These are phyloP conservation scores for Lobophora halterata DNA, from an alignment of 2,888 invertebrate genomes.

Conservation along the genomic window DNA sequence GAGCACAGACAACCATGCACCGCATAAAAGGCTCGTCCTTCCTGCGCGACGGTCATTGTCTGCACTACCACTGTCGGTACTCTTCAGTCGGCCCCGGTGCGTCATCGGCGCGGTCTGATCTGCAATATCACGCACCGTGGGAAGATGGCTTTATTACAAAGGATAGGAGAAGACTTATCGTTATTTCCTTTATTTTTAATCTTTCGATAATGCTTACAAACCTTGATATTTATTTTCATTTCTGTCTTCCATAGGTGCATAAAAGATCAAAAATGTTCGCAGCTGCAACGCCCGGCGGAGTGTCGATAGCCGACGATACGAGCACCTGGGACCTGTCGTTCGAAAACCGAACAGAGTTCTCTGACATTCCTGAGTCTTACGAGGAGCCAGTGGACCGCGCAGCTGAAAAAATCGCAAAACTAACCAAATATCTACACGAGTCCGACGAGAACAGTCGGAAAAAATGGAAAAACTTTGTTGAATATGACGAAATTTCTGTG, in stretches of 20 bases:
- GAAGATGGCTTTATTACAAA: too few relatives aligned
- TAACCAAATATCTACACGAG: constrained; percentile 66
- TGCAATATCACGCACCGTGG: too few relatives aligned
- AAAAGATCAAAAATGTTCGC: constrained; percentile 69
- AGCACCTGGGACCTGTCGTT: constrained; percentile 52
- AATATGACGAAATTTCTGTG: constrained; percentile 41
- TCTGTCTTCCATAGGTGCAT: constrained; percentile 62
- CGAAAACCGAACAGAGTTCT: constrained; percentile 54
- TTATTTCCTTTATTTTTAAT: too few relatives aligned
- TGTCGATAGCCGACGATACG: constrained; percentile 40
- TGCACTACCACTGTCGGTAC: too few relatives aligned
- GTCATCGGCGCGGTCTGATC: too few relatives aligned
- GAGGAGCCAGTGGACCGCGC: constrained; percentile 49
- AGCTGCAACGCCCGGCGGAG: constrained; percentile 56
- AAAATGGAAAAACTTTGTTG: constrained; percentile 66
- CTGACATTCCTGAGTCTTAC: constrained; percentile 43
- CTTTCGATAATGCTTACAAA: background rate
- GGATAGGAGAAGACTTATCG: too few relatives aligned
- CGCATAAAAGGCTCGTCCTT: too few relatives aligned
- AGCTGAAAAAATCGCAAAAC: constrained; percentile 76
- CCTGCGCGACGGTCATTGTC: too few relatives aligned
- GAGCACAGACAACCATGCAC: too few relatives aligned
- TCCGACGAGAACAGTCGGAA: constrained; percentile 32
- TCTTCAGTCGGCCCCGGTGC: too few relatives aligned
- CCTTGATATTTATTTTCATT: constrained; percentile 9